Evolutionary conservation across 1,140 invertebrate genomes (phyloP), one percentile per base, ranked within the genome.

Genomic region (Gonatopus flavifemur): DNA sequence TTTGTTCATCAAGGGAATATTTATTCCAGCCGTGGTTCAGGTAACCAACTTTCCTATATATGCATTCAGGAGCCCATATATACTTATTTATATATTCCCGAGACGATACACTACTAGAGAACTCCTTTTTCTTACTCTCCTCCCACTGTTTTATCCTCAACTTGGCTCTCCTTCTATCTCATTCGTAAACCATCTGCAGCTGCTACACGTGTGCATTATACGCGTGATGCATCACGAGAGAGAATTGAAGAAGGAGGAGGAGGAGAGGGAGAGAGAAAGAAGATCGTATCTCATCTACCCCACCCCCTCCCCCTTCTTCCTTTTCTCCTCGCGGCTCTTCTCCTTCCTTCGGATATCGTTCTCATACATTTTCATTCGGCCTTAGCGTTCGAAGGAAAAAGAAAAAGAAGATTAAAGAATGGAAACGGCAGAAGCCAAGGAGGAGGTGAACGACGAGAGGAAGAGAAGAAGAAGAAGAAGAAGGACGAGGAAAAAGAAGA

Each of bases 281-380:
- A 46, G 37, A 56, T 55, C 57, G 57, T 59, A 59, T 59, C 53
- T 62, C 57, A 54, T 59, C 41, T 40, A 33, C 28, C 42, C 18
- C 30, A 30, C 55, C 48, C 49, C 30, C 22, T 16, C n/a, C n/a
- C n/a, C n/a, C n/a, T n/a, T n/a, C n/a, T n/a, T n/a, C n/a, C n/a
- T n/a, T n/a, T n/a, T n/a, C 7, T 41, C 39, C 39, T 30, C 30
- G n/a, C n/a, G 44, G 22, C 36, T 19, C 37, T n/a, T 25, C 31
- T 30, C 45, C 31, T 30, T 18, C 24, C 38, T 33, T 21, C 42
- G 48, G 59, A 62, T 61, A 62, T 62, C 58, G 43, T 10, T 24
- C 46, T 64, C 59, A 64, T 64, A 62, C 56, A 62, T 64, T 62
- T 64, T 59, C 59, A 64, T 62, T 59, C 52, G 52, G 52, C 37